These are phyloP conservation scores for Ondatra zibethicus DNA, from an alignment of 2,113 vertebrate genomes.

Conservation along the genomic window DNA sequence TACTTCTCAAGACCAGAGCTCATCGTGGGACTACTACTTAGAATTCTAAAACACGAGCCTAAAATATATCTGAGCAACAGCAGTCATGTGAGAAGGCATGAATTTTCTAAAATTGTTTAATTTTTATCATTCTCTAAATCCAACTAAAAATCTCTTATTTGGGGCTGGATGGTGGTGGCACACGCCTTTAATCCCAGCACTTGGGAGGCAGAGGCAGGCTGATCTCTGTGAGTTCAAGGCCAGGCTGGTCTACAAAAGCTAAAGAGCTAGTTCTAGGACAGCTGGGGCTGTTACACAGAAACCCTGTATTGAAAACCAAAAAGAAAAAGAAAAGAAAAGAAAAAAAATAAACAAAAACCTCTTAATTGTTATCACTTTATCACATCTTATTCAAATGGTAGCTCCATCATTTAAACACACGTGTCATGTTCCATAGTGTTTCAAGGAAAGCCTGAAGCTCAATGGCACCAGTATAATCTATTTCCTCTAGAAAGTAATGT, in stretches of 20 bases:
- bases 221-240: too few relatives aligned
- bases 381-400: neutral
- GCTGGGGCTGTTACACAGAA: too few relatives aligned
- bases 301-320: too few relatives aligned
- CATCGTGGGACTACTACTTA: accelerated
- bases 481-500: neutral
- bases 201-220: too few relatives aligned
- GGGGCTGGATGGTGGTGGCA: too few relatives aligned
- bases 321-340: too few relatives aligned
- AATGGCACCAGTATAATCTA: too few relatives aligned
- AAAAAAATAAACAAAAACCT: too few relatives aligned
- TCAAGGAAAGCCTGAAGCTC: neutral
- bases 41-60: neutral
- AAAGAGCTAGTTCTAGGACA: too few relatives aligned
- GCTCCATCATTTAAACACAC: neutral
- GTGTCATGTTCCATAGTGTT: neutral
- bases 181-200: too few relatives aligned
- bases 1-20: neutral
- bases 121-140: neutral
- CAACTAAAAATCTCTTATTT: too few relatives aligned
- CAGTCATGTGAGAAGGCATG: neutral
- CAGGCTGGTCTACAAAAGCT: too few relatives aligned
- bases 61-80: accelerated
- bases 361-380: neutral
- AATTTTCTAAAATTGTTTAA: neutral